Evolutionary conservation across 2,888 invertebrate species (phyloP), one percentile per base, ranked within the genome.

Genomic region (Acanthosepion pharaonis): DNA sequence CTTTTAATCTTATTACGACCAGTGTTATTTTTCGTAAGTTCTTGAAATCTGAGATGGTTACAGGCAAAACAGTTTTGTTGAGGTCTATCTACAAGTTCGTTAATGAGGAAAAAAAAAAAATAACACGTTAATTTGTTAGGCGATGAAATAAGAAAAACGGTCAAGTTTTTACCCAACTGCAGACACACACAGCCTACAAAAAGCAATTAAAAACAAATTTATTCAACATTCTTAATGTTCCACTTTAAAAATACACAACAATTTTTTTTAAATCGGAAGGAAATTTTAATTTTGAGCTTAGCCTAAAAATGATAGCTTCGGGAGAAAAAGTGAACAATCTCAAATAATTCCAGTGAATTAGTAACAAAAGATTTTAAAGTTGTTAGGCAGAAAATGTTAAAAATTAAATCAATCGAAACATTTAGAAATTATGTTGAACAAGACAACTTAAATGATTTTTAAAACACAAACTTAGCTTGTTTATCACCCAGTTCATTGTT

Each of bases 1-100:
- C 25, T 64, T 64, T 64, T 25, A 25, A 64, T 3, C 20, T 25
- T 64, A 23, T 64, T 64, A 28, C 28, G 11, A 28, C 18, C n/a
- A n/a, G 78, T 78, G 78, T 78, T 78, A 78, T 78, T 78, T 78
- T 78, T 78, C 78, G 78, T 78, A n/a, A 78, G 78, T 78, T 78
- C 6, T n/a, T 28, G n/a, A 78, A 78, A 78, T 78, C 78, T 28
- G 78, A 78, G 28, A 64, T 64, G 28, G 64, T 64, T 64, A 64
- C 59, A 59, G 59, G 20, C 23, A 64, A 64, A 64, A 64, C 64
- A 78, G 78, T 28, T 78, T n/a, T 78, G 78, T n/a, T 78, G 28
- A 78, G n/a, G 55, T 28, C 78, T 78, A 64, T 64, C 64, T 64
- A 64, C 64, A n/a, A 78, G n/a, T 78, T 78, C 78, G 78, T 78